phyloP scores from a whole-genome alignment of 2,797 vertebrate genomes.

The Acanthornis magna region DNA sequence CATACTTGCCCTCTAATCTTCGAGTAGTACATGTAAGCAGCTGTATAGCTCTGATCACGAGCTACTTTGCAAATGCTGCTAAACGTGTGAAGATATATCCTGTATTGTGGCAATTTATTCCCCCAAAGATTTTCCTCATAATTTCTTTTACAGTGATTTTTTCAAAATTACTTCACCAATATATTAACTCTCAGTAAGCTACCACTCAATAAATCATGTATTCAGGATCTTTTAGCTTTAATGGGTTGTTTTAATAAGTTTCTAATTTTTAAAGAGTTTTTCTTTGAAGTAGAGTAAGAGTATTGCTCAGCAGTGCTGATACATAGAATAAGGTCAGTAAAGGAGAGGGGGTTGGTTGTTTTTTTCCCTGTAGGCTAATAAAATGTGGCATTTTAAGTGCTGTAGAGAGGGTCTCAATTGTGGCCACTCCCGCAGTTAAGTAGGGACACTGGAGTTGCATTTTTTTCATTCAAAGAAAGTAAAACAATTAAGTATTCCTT shows the following conservation, averaged over 20 bases:
- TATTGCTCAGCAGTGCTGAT: background rate
- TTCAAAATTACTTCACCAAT: background rate
- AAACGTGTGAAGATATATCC: background rate
- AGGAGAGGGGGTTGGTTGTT: background rate
- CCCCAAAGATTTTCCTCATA: background rate
- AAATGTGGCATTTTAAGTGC: conserved; percentile 51
- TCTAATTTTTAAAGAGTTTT: background rate
- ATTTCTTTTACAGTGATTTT: background rate
- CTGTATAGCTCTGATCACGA: conserved; percentile 18
- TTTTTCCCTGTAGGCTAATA: background rate
- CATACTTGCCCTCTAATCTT: conserved; percentile 1
- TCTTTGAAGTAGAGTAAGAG: background rate
- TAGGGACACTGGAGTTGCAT: background rate
- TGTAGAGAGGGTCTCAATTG: background rate
- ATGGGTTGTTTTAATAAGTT: background rate
- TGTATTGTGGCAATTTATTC: background rate
- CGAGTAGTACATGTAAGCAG: conserved; percentile 1
- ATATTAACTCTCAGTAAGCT: background rate
- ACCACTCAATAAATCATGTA: background rate
- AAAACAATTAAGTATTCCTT: background rate
- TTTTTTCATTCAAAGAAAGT: conserved; percentile 8
- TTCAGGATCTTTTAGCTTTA: background rate
- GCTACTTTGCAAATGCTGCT: background rate
- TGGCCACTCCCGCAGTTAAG: background rate
- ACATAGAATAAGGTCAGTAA: background rate